Evolutionary conservation across 92 coral and sea anemone species (phyloP).

Genomic region (Palythoa heliodiscus): DNA sequence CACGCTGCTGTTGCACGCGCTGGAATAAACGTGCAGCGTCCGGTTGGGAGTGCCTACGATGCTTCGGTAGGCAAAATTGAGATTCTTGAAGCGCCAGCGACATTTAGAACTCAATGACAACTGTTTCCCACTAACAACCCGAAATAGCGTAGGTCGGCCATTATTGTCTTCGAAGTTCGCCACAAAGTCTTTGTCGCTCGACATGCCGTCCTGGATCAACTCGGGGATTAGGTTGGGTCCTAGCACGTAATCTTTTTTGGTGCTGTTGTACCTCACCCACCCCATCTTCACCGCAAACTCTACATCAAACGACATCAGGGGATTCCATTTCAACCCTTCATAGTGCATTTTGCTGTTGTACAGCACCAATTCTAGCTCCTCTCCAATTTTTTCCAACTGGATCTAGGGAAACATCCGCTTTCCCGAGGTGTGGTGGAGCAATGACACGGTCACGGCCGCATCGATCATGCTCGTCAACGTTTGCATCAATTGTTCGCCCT

Average conservation of each 20-base stretch:
- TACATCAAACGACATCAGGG: not conserved
- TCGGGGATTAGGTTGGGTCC: not conserved
- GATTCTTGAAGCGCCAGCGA: not conserved
- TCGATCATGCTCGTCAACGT: too few species aligned
- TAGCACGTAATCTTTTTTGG: too few species aligned
- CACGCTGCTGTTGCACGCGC: not conserved
- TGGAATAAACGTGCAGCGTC: not conserved
- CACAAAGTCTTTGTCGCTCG: too few species aligned
- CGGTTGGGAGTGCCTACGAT: not conserved
- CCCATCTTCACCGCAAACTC: not conserved
- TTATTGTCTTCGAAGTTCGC: not conserved
- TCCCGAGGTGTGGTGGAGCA: too few species aligned
- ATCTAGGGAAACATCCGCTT: too few species aligned
- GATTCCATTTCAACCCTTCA: not conserved
- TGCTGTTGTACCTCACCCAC: not conserved
- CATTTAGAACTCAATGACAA: not conserved
- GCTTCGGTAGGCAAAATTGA: not conserved
- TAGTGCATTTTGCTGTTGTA: too few species aligned
- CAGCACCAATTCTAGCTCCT: too few species aligned
- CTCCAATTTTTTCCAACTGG: too few species aligned
- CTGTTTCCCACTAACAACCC: too few species aligned
- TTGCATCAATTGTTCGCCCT: too few species aligned
- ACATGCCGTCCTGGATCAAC: not conserved
- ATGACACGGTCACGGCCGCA: too few species aligned
- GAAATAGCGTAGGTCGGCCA: too few species aligned